These are phyloP conservation scores for Agelastica alni DNA, from an alignment of 2,888 invertebrate genomes.

Conservation along the genomic window DNA sequence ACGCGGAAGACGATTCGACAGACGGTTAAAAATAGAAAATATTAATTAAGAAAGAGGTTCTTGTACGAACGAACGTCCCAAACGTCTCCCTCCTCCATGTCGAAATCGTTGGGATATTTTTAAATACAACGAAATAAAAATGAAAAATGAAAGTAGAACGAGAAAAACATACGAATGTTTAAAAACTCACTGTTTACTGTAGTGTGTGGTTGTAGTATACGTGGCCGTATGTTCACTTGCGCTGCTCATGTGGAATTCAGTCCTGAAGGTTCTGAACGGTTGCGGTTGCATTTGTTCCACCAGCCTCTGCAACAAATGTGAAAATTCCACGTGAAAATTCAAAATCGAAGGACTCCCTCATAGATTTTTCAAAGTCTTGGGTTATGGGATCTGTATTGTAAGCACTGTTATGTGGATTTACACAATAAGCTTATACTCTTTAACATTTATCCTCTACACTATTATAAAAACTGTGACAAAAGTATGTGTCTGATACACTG, in stretches of 20 bases:
- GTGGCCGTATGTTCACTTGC: constrained; percentile 66
- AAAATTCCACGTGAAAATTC: too few species aligned
- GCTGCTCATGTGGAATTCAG: constrained; percentile 76
- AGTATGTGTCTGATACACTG: too few species aligned
- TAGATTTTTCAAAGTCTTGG: too few species aligned
- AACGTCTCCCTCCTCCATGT: not conserved
- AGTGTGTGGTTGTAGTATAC: constrained; percentile 68
- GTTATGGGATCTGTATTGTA: too few species aligned
- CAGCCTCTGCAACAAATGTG: constrained; percentile 61
- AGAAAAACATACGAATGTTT: too few species aligned
- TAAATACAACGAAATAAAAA: constrained; percentile 23
- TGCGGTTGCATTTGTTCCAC: constrained; percentile 72
- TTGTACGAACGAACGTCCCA: not conserved
- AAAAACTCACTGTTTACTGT: constrained; percentile 66
- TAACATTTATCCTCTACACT: too few species aligned
- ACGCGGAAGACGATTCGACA: too few species aligned
- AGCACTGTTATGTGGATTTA: too few species aligned
- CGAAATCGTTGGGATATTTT: not conserved
- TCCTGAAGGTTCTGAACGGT: constrained; percentile 77
- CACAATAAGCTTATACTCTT: too few species aligned
- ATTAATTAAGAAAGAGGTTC: not conserved
- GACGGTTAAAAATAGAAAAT: constrained; percentile 13
- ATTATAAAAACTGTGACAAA: too few species aligned
- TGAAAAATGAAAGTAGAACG: too few species aligned
- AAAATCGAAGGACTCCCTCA: too few species aligned